Evolutionary conservation across 2,888 invertebrate genomes (phyloP), one percentile per base, ranked within the genome.

Genomic region (Seira musarum): DNA sequence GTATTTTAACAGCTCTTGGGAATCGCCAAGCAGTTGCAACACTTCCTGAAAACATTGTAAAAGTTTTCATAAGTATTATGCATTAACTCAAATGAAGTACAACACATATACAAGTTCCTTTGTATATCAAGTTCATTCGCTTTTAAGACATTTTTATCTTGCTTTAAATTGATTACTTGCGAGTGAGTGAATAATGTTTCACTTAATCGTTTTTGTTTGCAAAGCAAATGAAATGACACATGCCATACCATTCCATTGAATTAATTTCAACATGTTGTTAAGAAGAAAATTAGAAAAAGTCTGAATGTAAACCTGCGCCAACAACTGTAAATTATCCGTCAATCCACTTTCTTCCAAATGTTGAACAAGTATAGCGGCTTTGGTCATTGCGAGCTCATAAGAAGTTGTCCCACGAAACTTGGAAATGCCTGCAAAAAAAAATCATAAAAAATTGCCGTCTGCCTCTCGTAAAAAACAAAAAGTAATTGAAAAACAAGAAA

Each of bases 331-430:
- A 78, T 66, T 71, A 61, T 71, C 66, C 35, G 74, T 69, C 79
- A 73, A 21, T 73, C 73, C 72, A 35, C 24, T 68, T 68, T 70
- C 64, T 57, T 80, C 80, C 57, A 82, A 72, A 30, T 67, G 64
- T 57, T 72, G 30, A 67, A 76, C 76, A 10, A 82, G 73, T 15
- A 82, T 46, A 3, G 80, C 83, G 35, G 85, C 76, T 73, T 85
- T 83, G 21, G 85, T 84, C 69, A 84, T 83, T 35, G 84, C 86
- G 25, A 87, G 76, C 66, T 87, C 87, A 71, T 86, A 87, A 65
- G 84, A 63, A 6, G 85, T 81, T 0, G 87, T 87, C 63, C 87
- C 87, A 49, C 86, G 82, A 40, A 87, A 85, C 73, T 82, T 86
- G 15, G 87, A 85, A 60, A 87, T 86, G 10, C 87, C 87, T 85